These are phyloP conservation scores for Botia almorhae DNA, from an alignment of 2,797 vertebrate genomes.

Conservation along the genomic window DNA sequence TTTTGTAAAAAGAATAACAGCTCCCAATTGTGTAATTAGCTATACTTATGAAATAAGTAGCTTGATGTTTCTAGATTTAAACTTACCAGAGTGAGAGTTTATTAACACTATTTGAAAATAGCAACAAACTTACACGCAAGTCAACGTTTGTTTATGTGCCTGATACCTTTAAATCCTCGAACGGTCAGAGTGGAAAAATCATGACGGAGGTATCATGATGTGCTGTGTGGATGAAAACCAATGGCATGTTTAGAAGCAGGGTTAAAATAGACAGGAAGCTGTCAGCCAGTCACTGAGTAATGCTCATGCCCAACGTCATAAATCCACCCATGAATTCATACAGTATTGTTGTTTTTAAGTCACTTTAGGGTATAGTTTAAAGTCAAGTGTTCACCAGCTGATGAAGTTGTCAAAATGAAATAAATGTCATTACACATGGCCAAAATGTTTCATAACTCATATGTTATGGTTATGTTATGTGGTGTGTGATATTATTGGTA, in stretches of 20 bases:
- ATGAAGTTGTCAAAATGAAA: too few relatives aligned
- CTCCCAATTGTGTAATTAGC: not conserved
- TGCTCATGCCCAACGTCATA: not conserved
- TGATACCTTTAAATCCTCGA: constrained; percentile 1
- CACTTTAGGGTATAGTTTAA: too few relatives aligned
- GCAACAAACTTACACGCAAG: constrained; percentile 16
- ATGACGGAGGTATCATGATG: constrained; percentile 5
- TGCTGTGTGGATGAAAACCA: too few relatives aligned
- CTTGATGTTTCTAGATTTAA: not conserved
- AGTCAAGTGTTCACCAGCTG: too few relatives aligned
- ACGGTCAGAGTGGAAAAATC: constrained; percentile 32
- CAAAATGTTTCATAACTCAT: too few relatives aligned
- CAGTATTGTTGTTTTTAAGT: too few relatives aligned
- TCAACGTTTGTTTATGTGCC: not conserved
- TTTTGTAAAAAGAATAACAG: too few relatives aligned
- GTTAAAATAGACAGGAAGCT: constrained; percentile 43
- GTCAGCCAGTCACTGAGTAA: constrained; percentile 17
- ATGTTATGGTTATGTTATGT: not conserved
- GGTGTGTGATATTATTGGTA: not conserved
- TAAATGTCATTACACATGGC: too few relatives aligned
- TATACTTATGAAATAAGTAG: not conserved
- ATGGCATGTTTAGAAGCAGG: not conserved
- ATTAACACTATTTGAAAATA: constrained; percentile 18
- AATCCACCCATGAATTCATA: not conserved
- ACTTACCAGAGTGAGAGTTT: not conserved